A percentile compares a stretch with the other conserved stretches of the same genome.
These are phyloP conservation scores for Hyposoter didymator DNA, from an alignment of 2,888 invertebrate genomes.

Conservation along the genomic window DNA sequence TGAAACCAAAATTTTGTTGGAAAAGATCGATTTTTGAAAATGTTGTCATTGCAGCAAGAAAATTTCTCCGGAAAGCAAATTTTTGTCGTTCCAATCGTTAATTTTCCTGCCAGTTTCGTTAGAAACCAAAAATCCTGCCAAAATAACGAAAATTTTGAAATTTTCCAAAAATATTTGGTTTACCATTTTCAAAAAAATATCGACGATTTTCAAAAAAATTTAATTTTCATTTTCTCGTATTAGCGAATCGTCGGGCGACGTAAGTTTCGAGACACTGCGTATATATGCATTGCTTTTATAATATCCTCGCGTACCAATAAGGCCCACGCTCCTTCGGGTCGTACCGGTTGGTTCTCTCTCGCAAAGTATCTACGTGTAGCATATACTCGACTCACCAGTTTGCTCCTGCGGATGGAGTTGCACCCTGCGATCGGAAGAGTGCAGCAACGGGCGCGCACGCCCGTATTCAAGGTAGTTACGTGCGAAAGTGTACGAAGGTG, in stretches of 20 bases:
- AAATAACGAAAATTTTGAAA: too few species aligned
- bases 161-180: too few species aligned
- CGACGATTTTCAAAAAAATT: too few species aligned
- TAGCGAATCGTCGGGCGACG: neutral
- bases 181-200: too few species aligned
- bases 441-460: conserved; percentile 49
- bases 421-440: conserved; percentile 49
- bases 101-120: too few species aligned
- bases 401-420: conserved; percentile 59
- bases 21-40: too few species aligned
- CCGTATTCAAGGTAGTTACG: conserved; percentile 53
- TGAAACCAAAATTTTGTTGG: too few species aligned
- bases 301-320: conserved; percentile 54
- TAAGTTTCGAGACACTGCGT: neutral
- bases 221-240: neutral
- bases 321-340: conserved; percentile 56
- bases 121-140: too few species aligned
- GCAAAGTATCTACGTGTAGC: conserved; percentile 4
- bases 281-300: conserved; percentile 30
- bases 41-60: too few species aligned
- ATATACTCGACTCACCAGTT: conserved; percentile 44
- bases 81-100: too few species aligned
- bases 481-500: conserved; percentile 43
- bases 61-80: too few species aligned
- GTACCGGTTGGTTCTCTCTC: conserved; percentile 30